Evolutionary conservation across 30 jellyfish, hydroid and myxozoan genomes (phyloP), one percentile per base, ranked within the genome.

Genomic region (Pelagia noctiluca): DNA sequence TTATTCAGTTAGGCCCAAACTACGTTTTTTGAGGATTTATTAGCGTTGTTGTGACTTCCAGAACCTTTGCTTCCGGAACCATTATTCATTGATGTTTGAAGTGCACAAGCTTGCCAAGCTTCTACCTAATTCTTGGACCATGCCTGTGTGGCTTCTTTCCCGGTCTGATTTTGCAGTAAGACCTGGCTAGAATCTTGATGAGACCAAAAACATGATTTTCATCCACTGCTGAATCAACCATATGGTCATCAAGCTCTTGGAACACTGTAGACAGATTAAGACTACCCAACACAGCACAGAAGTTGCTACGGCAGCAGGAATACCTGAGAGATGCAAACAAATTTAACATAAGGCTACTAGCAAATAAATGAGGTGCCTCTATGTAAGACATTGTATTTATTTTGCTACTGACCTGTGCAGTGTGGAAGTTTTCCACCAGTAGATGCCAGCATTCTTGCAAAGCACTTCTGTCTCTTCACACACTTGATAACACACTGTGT

Each of bases 401-500:
- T n/a, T n/a, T n/a, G n/a, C 12, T 13, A 33, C 23, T 53, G 28
- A 22, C 89, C 86, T 24, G 30, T 8, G 30, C 66, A 16, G 36
- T 61, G 80, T 7, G 94, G 87, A n/a, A 84, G 82, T 23, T 84
- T 32, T 21, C 88, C 88, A 53, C 50, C 63, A 25, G 71, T 31
- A 54, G 53, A 13, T 13, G 71, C 53, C 23, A 67, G 47, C 94
- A 71, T 50, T 71, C 94, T 60, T 35, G 53, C 64, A 60, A 84
- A 84, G 47, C 88, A 4, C 42, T 71, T 47, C 35, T 84, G 82
- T 21, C 82, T 71, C 26, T 84, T 73, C 52, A 50, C 82, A 63
- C 85, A 82, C 10, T 49, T 80, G 50, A 78, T 24, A 3, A 88
- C 94, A 71, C 96, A 76, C 42, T 26, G 63, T 46, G 87, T 46